Percentiles rank a stretch among this genome's conserved stretches.
phyloP scores from a whole-genome alignment of 2,113 vertebrate species.

The Leptodactylus fuscus region DNA sequence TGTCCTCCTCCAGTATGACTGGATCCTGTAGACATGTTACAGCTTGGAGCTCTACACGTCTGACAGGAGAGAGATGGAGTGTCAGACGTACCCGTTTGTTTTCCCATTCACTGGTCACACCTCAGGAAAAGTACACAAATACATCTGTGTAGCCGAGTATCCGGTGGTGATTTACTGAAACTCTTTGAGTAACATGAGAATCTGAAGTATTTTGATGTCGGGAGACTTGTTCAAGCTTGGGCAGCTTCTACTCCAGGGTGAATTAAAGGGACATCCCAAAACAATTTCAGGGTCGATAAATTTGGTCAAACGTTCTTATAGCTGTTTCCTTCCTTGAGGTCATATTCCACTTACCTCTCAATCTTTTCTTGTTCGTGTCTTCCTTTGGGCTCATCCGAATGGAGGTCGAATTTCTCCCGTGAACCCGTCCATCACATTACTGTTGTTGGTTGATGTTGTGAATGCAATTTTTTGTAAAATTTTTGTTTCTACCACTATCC shows the following conservation, averaged over 20 bases:
- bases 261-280: conserved; percentile 1
- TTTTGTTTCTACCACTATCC: too few species aligned
- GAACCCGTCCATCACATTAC: too few species aligned
- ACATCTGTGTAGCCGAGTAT: background rate
- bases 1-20: conserved; percentile 14
- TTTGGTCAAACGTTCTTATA: background rate
- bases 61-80: conserved; percentile 4
- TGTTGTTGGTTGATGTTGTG: too few species aligned
- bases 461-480: too few species aligned
- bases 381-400: too few species aligned
- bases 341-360: background rate
- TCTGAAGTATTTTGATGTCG: background rate
- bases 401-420: too few species aligned
- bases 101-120: conserved; percentile 29
- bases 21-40: conserved; percentile 30
- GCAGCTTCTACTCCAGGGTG: background rate
- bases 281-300: background rate
- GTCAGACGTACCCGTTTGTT: conserved; percentile 32
- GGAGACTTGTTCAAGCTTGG: background rate
- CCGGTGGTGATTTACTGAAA: background rate
- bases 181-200: background rate
- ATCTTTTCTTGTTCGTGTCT: too few species aligned
- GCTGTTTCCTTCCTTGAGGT: background rate
- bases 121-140: background rate
- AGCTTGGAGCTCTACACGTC: background rate